Conservation (phyloP, 2,888 invertebrate genomes). For the Xestia rhomboidea region DNA sequence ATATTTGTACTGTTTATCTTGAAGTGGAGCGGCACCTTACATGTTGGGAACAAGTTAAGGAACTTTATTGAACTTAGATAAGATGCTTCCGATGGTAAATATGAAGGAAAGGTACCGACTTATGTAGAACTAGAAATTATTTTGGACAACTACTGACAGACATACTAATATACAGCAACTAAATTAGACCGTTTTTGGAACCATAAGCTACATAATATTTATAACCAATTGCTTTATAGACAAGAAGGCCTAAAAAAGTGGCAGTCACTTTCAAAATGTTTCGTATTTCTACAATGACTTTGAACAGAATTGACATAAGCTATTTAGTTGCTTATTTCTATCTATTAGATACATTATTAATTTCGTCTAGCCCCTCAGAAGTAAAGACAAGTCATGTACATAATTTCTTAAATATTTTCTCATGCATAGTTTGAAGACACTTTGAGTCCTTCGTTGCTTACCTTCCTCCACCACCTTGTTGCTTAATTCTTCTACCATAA, state of each 20-base stretch:
- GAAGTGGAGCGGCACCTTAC: slow-evolving; percentile 59
- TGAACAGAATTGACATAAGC: not conserved
- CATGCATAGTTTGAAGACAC: no score
- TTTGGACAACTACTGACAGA: not conserved
- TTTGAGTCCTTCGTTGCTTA: not conserved
- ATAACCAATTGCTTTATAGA: not conserved
- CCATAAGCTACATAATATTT: not conserved
- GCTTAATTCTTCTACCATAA: no score
- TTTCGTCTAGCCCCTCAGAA: no score
- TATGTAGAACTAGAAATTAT: not conserved
- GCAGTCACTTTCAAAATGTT: not conserved
- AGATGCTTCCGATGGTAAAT: slow-evolving; percentile 63
- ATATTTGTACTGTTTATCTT: slow-evolving; percentile 65
- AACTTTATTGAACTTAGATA: slow-evolving; percentile 65
- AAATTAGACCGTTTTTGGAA: not conserved
- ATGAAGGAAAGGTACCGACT: slow-evolving; percentile 16
- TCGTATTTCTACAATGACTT: not conserved
- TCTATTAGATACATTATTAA: no score
- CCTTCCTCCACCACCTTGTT: no score
- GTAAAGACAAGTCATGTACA: no score
- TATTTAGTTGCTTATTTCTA: no score
- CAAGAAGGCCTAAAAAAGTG: not conserved
- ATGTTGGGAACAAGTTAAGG: slow-evolving; percentile 45
- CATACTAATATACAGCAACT: not conserved
- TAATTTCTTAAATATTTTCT: no score